Evolutionary conservation across 92 coral and sea anemone species (phyloP).

Genomic region (Palythoa grandiflora): DNA sequence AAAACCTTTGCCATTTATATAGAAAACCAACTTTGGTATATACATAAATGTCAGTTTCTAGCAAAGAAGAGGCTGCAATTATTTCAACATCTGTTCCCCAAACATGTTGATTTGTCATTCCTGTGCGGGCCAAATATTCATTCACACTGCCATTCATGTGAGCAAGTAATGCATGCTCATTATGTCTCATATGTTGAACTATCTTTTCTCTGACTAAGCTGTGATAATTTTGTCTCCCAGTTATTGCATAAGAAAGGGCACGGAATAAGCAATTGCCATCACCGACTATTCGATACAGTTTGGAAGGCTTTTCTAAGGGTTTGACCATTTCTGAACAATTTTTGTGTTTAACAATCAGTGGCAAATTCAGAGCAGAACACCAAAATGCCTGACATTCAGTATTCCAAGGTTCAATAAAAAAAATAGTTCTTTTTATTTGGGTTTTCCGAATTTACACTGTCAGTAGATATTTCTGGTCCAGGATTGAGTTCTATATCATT

Average conservation of each 20-base stretch:
- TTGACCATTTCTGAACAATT: slow-evolving; percentile 29
- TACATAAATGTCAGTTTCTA: slow-evolving; percentile 64
- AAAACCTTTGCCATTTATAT: slow-evolving; percentile 72
- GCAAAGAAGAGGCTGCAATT: slow-evolving; percentile 24
- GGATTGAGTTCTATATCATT: slow-evolving; percentile 3
- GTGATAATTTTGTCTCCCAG: slow-evolving; percentile 37
- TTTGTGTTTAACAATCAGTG: slow-evolving; percentile 31
- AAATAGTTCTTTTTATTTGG: slow-evolving; percentile 47
- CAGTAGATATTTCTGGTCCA: slow-evolving; percentile 31
- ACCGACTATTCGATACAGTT: slow-evolving; percentile 38
- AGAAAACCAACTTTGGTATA: slow-evolving; percentile 50
- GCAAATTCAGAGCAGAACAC: slow-evolving; percentile 49
- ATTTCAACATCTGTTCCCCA: slow-evolving; percentile 43
- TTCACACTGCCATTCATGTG: slow-evolving; percentile 57
- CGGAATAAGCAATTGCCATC: slow-evolving; percentile 44
- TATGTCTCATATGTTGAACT: slow-evolving; percentile 14
- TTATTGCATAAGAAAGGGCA: slow-evolving; percentile 39
- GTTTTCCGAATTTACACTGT: slow-evolving; percentile 45
- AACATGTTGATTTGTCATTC: slow-evolving; percentile 43
- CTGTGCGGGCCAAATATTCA: slow-evolving; percentile 57
- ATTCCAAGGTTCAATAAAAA: slow-evolving; percentile 45
- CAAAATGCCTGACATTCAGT: slow-evolving; percentile 35
- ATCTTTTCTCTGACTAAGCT: slow-evolving; percentile 20
- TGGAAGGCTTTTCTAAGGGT: slow-evolving; percentile 30
- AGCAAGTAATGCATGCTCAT: slow-evolving; percentile 51